Base-by-base conservation (phyloP, 2,888 invertebrate species). In the Cistogaster globosa region DNA sequence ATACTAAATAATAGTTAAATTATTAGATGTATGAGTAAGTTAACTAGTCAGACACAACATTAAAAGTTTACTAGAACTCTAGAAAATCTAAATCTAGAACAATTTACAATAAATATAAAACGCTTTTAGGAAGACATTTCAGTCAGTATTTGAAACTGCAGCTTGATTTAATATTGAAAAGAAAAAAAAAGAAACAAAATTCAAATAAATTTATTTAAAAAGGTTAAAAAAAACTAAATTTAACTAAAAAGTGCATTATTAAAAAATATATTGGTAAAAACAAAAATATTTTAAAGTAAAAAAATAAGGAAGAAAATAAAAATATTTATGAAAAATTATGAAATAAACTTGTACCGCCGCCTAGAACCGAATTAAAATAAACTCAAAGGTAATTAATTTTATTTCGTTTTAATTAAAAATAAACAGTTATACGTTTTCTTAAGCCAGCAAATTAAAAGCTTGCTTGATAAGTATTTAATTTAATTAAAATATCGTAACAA, bases 71-170 rank as follows among this genome's bases (percentile, higher is more conserved):
- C 55, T 38, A 76, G 60, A 67, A 38, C 55, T 77, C 68, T 72
- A 65, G 53, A 32, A 55, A 60, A 68, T 53, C 22, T 60, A 71
- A 62, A 55, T 60, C 53, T 51, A 18, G 53, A 68, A 32, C 1
- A 72, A 63, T 74, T 36, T 72, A 60, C 60, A 62, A 74, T 85
- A 85, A 85, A 82, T 82, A 78, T 60, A 82, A 82, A 74, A 69
- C 20, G 26, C 26, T 74, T 78, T 48, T 36, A 78, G 81, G 69
- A 81, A 78, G 58, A 65, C 69, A 74, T 74, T 82, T 78, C 85
- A 85, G 85, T 85, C 74, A 69, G 53, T 53, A 58, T 42, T 57
- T 74, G 60, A 78, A 75, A 74, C 77, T 78, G 36, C 51, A 78
- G 69, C 78, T 57, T 58, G 62, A 32, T 26, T 83, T 32, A 67